Evolutionary conservation across 2,113 vertebrate genomes (phyloP), one percentile per base, ranked within the genome.

Genomic region (Chaetops frenatus): DNA sequence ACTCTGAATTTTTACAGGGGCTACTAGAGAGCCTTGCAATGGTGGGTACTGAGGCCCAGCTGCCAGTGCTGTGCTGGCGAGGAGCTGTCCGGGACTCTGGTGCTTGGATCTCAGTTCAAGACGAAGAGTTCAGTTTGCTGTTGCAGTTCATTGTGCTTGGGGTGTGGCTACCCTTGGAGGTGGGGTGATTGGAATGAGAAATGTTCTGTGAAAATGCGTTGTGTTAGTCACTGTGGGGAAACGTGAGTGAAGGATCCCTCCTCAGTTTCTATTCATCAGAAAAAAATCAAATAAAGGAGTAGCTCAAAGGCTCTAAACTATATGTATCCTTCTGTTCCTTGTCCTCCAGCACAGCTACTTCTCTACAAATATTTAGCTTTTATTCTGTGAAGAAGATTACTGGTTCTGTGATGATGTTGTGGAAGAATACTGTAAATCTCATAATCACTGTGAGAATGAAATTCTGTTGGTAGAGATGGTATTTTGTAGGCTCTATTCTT

Each of bases 301-400:
- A 58, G 14, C 36, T 67, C n/a, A 69, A 33, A 87, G 53, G 28
- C 27, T 92, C 27, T 40, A 40, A 70, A 74, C 38, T 28, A 10
- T 40, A 13, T 86, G 42, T 88, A 58, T 73, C 23, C 27, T 89
- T 80, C 31, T 19, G 7, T 65, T 64, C 36, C 77, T 88, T 70
- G 66, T 81, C 45, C 40, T 88, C 87, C 69, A 66, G 42, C 58
- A 38, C 53, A 90, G 66, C 85, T 79, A 86, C 57, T 86, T 83
- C 53, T 56, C 67, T 80, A 53, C 74, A 95, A 88, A 95, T 95
- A 81, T 58, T 94, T 73, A 88, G 86, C 38, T 70, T 95, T 97
- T 89, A 84, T 92, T 96, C 66, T 4, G 7, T 80, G 90, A 94
- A 86, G 67, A 92, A 79, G 60, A 96, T 93, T 51, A 21, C 88